Evolutionary conservation across 2,888 invertebrate species (phyloP), one percentile per base, ranked within the genome.

Genomic region (Drosophila neonasuta): DNA sequence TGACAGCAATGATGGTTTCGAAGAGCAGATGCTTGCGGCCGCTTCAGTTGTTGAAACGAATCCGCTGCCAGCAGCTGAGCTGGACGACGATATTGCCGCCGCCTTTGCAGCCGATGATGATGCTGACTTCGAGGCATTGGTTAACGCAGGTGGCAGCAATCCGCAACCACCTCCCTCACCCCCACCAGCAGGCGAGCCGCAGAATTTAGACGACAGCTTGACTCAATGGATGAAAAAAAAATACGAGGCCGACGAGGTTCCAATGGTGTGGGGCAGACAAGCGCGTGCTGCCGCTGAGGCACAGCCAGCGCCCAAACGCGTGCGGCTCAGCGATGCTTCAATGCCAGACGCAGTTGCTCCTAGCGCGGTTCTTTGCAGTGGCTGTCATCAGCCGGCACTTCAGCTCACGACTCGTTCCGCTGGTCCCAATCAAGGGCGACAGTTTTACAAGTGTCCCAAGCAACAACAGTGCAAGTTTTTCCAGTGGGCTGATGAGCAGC

Each of bases 371-470:
- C 80, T 77, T 17, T 91, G 91, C 71, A 77, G 70, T 1, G 88
- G 85, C n/a, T 91, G 91, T 29, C 87, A 88, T 66, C 83, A 86
- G 62, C 55, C 65, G 11, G 90, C 90, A 0, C 57, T 24, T 68
- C 64, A 72, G 32, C 68, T 44, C 0, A 95, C 94, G 0, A 97
- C 96, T 0, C 92, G 93, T 24, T 97, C 97, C 90, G 95, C 96
- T 51, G 96, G 96, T 0, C 94, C 95, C 0, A 98, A 97, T 89
- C 95, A 95, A 88, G 98, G 97, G 0, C 92, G 96, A 34, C 92
- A 92, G 48, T 98, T 97, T 91, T 97, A 94, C 88, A 92, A 91
- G 0, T 98, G 98, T 82, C 93, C 94, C 0, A 88, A 91, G 17
- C 88, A 92, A 2, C 86, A 91, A 1, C 89, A 92, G 1, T 97